Evolutionary conservation across 2,888 invertebrate species (phyloP).

Genomic region (Choreutis nemorana): DNA sequence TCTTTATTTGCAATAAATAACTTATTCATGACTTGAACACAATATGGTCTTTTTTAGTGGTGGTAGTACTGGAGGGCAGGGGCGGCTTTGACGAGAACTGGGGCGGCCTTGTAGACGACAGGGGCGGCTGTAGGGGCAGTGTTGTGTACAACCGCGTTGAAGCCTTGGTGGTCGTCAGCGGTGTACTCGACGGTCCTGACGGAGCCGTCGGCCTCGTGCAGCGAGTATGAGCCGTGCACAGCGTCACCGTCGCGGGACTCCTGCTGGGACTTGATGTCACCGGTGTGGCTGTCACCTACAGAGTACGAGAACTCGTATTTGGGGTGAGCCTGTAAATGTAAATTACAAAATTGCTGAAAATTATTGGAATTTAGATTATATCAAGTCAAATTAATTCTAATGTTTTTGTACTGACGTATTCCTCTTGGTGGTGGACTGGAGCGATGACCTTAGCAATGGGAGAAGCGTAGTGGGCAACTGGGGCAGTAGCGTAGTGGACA

Average conservation of each 20-base stretch:
- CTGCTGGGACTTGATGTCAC: slow-evolving; percentile 68
- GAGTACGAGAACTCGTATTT: slow-evolving; percentile 67
- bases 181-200: slow-evolving; percentile 60
- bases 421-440: slow-evolving; percentile 24
- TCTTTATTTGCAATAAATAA: too few relatives aligned
- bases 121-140: slow-evolving; percentile 33
- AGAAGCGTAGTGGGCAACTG: slow-evolving; percentile 12
- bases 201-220: slow-evolving; percentile 59
- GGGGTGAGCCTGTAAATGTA: slow-evolving; percentile 51
- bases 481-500: slow-evolving; percentile 14
- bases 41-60: too few relatives aligned
- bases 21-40: too few relatives aligned
- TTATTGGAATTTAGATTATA: too few relatives aligned
- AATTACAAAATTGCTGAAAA: neutral
- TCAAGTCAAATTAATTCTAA: neutral
- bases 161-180: slow-evolving; percentile 61
- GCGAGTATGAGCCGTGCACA: slow-evolving; percentile 63
- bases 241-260: slow-evolving; percentile 68
- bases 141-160: slow-evolving; percentile 48
- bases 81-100: slow-evolving; percentile 14
- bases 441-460: slow-evolving; percentile 14
- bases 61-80: slow-evolving; percentile 26
- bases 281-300: slow-evolving; percentile 64
- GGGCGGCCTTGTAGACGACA: slow-evolving; percentile 1
- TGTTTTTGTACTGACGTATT: slow-evolving; percentile 29